These are phyloP conservation scores for Eudyptes chrysolophus DNA, from an alignment of 2,113 vertebrate species.

Conservation along the genomic window DNA sequence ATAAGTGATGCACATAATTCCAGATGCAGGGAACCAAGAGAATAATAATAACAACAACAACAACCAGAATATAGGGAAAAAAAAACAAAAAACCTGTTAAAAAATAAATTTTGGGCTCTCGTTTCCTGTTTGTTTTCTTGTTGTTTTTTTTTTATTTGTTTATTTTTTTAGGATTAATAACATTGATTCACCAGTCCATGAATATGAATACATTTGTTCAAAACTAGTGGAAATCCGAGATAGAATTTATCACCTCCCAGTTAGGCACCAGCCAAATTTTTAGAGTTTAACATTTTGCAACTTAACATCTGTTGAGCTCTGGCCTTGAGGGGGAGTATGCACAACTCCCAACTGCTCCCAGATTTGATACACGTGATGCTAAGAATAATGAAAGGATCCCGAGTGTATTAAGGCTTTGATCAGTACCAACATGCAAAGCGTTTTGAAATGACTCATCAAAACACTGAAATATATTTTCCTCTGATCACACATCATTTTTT, in stretches of 20 bases:
- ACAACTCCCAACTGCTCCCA: fast-evolving
- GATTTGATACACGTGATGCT: not conserved
- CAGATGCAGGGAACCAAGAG: not conserved
- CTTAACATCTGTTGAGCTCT: not conserved
- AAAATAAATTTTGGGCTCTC: not conserved
- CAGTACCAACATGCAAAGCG: fast-evolving
- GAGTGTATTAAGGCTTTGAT: not conserved
- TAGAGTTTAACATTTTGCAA: not conserved
- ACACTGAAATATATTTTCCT: not conserved
- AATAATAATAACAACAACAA: not conserved
- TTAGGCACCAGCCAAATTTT: not conserved
- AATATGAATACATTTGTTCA: not conserved
- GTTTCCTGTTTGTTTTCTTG: not conserved
- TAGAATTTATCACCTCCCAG: not conserved
- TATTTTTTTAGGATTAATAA: not conserved
- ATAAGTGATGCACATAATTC: not conserved
- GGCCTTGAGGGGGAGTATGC: not conserved
- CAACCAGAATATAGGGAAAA: not conserved
- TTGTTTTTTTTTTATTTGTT: not conserved
- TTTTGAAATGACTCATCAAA: not conserved
- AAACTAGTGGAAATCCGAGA: not conserved
- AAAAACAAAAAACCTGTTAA: not conserved
- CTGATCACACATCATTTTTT: not conserved
- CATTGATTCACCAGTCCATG: not conserved
- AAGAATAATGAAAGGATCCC: not conserved